A percentile compares a stretch with the other conserved stretches of the same genome.
These are phyloP conservation scores for Cheirogaleus major DNA, from an alignment of 2,797 vertebrate species.

Conservation along the genomic window DNA sequence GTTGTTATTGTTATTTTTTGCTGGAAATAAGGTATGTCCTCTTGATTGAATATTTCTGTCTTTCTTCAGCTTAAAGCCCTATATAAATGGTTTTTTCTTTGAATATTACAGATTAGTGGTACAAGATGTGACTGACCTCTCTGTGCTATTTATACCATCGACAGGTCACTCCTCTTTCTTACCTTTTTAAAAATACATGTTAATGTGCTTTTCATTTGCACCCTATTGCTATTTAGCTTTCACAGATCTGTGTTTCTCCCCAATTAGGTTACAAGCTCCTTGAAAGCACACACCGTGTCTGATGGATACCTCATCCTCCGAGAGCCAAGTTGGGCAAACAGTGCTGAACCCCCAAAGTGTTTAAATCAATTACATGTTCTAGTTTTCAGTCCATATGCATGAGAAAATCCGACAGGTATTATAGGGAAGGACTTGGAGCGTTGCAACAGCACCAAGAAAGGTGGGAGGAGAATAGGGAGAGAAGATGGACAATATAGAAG, in stretches of 20 bases:
- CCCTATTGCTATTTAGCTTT: background rate
- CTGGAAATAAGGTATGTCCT: background rate
- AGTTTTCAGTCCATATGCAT: background rate
- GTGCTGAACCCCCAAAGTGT: background rate
- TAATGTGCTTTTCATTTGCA: background rate
- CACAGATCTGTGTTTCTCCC: background rate
- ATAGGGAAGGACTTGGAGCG: background rate
- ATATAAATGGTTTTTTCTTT: background rate
- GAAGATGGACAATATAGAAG: background rate
- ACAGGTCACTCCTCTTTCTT: background rate
- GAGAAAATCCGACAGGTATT: background rate
- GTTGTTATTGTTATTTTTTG: too few relatives aligned
- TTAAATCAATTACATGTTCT: background rate
- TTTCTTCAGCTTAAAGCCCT: background rate
- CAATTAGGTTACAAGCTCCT: background rate
- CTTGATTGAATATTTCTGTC: background rate
- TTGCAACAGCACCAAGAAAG: background rate
- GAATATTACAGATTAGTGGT: background rate
- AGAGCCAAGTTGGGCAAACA: background rate
- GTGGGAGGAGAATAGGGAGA: background rate
- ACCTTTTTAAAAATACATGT: background rate
- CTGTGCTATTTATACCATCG: background rate
- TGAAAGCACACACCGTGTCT: background rate
- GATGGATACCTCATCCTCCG: background rate
- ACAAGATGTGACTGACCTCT: background rate